phyloP scores from a whole-genome alignment of 2,888 invertebrate species.

The Oscheius sp. region DNA sequence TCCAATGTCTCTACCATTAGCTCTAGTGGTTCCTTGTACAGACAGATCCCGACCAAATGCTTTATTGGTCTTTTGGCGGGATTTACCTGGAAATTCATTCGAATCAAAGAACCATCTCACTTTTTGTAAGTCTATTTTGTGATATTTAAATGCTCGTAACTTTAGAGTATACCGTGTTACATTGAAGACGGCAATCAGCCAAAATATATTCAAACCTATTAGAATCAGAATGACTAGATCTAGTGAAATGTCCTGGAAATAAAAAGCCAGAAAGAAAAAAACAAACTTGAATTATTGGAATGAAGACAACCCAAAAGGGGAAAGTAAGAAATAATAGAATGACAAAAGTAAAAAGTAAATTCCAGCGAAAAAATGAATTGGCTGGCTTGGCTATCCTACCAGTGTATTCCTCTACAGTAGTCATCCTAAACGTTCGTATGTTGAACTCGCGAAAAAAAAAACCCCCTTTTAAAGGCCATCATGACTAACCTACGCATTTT shows the following conservation, averaged over 20 bases:
- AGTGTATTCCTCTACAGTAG: not conserved
- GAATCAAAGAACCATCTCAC: slow-evolving; percentile 25
- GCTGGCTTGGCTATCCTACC: slow-evolving; percentile 54
- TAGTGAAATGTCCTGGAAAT: slow-evolving; percentile 50
- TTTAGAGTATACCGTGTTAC: slow-evolving; percentile 53
- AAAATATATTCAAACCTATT: slow-evolving; percentile 51
- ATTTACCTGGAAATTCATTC: slow-evolving; percentile 23
- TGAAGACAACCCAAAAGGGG: slow-evolving; percentile 60
- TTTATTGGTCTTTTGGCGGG: slow-evolving; percentile 41
- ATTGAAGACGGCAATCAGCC: slow-evolving; percentile 58
- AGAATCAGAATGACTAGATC: slow-evolving; percentile 55
- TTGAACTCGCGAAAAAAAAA: too few species aligned
- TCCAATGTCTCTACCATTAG: slow-evolving; percentile 59
- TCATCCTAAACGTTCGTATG: not conserved
- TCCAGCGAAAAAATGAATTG: slow-evolving; percentile 61
- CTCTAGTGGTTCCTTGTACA: slow-evolving; percentile 61
- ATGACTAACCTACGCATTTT: too few species aligned
- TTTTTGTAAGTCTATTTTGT: slow-evolving; percentile 45
- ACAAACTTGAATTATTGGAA: slow-evolving; percentile 46
- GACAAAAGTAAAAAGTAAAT: slow-evolving; percentile 61
- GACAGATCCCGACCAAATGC: slow-evolving; percentile 55
- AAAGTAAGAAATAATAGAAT: slow-evolving; percentile 59
- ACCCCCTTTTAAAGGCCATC: too few species aligned
- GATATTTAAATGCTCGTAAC: slow-evolving; percentile 46
- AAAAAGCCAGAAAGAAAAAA: not conserved